These are phyloP conservation scores for Enteromius viviparus DNA, from an alignment of 2,797 vertebrate genomes.

Conservation along the genomic window DNA sequence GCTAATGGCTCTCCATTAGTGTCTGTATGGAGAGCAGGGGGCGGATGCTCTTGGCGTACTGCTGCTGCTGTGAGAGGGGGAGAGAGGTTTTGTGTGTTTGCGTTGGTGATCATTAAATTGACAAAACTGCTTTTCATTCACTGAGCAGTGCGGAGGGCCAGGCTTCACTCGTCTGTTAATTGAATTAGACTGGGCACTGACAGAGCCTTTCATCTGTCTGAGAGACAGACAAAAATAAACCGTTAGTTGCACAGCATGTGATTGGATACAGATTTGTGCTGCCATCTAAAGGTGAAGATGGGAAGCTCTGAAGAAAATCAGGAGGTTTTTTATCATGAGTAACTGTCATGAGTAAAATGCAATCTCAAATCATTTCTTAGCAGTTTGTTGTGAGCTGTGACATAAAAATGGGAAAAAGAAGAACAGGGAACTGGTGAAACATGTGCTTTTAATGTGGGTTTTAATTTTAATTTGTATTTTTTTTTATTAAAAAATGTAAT, in stretches of 20 bases:
- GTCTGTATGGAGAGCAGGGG: conserved; percentile 15
- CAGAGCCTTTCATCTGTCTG: conserved; percentile 32
- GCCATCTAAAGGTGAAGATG: conserved; percentile 37
- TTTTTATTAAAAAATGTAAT: background rate
- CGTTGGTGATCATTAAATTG: background rate
- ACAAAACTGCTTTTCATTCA: conserved; percentile 11
- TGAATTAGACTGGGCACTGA: conserved; percentile 42
- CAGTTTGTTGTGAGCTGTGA: background rate
- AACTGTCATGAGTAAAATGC: background rate
- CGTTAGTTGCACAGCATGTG: background rate
- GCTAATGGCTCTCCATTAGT: conserved; percentile 47
- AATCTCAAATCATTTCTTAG: background rate
- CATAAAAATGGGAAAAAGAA: background rate
- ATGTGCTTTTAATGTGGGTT: background rate
- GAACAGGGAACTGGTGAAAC: background rate
- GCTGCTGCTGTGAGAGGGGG: conserved; percentile 31
- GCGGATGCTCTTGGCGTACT: background rate
- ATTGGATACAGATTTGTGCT: conserved; percentile 5
- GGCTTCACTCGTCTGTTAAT: conserved; percentile 37
- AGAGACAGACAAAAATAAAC: conserved; percentile 14
- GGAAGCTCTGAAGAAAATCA: background rate
- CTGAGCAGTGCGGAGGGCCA: conserved; percentile 14
- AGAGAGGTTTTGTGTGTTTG: conserved; percentile 20
- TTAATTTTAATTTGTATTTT: too few species aligned
- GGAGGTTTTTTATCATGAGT: background rate